phyloP scores from a whole-genome alignment of 92 coral and sea anemone species.

The Umimayanthus kanabou region DNA sequence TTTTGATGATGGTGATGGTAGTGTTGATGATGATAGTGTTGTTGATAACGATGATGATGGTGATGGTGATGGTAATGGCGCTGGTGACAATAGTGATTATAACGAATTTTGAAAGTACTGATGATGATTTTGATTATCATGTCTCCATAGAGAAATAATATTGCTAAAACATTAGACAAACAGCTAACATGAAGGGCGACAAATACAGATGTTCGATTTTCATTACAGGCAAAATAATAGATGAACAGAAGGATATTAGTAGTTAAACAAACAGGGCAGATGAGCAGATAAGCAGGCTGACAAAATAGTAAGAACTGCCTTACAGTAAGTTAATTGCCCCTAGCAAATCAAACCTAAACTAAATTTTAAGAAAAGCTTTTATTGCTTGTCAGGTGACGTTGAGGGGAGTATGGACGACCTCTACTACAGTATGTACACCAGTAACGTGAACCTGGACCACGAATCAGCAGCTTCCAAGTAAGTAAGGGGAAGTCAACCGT shows the following conservation, averaged over 20 bases:
- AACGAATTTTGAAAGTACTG: background rate
- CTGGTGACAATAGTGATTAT: background rate
- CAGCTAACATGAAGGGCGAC: background rate
- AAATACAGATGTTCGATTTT: background rate
- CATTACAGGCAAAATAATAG: background rate
- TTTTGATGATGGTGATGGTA: too few species aligned
- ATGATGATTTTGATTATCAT: background rate
- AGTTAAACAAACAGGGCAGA: background rate
- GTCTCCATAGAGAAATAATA: background rate
- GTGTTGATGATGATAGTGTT: background rate
- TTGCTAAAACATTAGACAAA: background rate
- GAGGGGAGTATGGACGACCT: conserved; percentile 72
- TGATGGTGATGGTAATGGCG: conserved; percentile 10
- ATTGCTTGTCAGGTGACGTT: conserved; percentile 44
- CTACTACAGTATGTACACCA: conserved; percentile 84
- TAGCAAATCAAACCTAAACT: background rate
- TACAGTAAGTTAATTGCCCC: background rate
- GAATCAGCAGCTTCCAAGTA: conserved; percentile 53
- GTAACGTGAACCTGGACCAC: conserved; percentile 75
- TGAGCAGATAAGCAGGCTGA: background rate
- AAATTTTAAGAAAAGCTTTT: background rate
- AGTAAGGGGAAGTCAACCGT: background rate
- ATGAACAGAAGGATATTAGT: too few species aligned
- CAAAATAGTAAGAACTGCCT: too few species aligned
- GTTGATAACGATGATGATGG: background rate